A percentile compares a stretch with the other conserved stretches of the same genome.
Conservation (phyloP, 2,888 invertebrate genomes). For the Sarcophaga rosellei region DNA sequence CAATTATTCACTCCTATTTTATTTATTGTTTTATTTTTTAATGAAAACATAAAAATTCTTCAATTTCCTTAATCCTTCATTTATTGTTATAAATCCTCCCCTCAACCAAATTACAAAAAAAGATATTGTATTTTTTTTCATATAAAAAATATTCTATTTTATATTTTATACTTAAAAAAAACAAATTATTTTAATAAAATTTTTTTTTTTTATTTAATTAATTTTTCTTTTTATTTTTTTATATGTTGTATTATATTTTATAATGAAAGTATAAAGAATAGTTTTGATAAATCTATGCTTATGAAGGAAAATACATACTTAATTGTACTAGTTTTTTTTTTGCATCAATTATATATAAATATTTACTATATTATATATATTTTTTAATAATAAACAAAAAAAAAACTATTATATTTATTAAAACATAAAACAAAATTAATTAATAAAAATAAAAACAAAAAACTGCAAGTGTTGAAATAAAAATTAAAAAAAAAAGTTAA, state of each 20-base stretch:
- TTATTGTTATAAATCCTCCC: not conserved
- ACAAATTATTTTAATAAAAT: slow-evolving; percentile 8
- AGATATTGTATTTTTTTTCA: slow-evolving; percentile 37
- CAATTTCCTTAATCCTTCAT: too few species aligned
- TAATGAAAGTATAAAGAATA: slow-evolving; percentile 45
- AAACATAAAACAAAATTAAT: slow-evolving; percentile 27
- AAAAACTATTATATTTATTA: slow-evolving; percentile 61
- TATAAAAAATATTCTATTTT: slow-evolving; percentile 18
- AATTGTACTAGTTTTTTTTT: slow-evolving; percentile 59
- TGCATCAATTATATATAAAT: slow-evolving; percentile 43
- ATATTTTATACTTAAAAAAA: slow-evolving; percentile 1
- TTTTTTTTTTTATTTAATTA: slow-evolving; percentile 36
- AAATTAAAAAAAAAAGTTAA: slow-evolving; percentile 31
- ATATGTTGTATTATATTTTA: slow-evolving; percentile 63
- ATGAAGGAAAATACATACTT: slow-evolving; percentile 39
- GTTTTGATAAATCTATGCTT: slow-evolving; percentile 59
- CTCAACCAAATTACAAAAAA: slow-evolving; percentile 34
- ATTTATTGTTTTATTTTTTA: not conserved
- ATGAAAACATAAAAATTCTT: not conserved
- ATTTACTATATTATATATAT: slow-evolving; percentile 34
- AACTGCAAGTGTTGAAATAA: slow-evolving; percentile 21
- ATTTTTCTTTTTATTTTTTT: slow-evolving; percentile 50
- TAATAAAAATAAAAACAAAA: slow-evolving; percentile 20
- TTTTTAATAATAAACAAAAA: slow-evolving; percentile 25
- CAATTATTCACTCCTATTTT: too few species aligned